Evolutionary conservation across 1,140 invertebrate genomes (phyloP), one percentile per base, ranked within the genome.

Genomic region (Homalodisca vitripennis): DNA sequence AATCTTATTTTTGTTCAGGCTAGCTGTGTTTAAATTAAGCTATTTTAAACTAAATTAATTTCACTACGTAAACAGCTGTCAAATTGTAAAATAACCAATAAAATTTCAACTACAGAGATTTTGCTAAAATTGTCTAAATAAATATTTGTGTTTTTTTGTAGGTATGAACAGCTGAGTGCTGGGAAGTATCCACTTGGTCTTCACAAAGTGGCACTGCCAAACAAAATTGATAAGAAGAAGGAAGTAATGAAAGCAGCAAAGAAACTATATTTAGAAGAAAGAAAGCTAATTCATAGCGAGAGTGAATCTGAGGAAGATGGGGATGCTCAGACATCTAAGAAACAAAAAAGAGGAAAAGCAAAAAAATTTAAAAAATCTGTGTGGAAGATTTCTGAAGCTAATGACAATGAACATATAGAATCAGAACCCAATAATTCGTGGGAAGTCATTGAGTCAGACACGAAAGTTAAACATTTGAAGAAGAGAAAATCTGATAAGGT

Each of bases 101-200:
- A n/a, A n/a, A n/a, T n/a, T n/a, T n/a, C n/a, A n/a, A n/a, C n/a
- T n/a, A n/a, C n/a, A n/a, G n/a, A n/a, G n/a, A n/a, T n/a, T n/a
- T n/a, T n/a, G n/a, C n/a, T n/a, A n/a, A n/a, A n/a, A n/a, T n/a
- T n/a, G n/a, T n/a, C n/a, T n/a, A n/a, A n/a, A n/a, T n/a, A n/a
- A n/a, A n/a, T n/a, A n/a, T n/a, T n/a, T n/a, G n/a, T n/a, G n/a
- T n/a, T n/a, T n/a, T n/a, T n/a, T n/a, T 76, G n/a, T 30, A 86
- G 85, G 72, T 88, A 85, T 73, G 74, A 78, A 63, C 82, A 84
- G 71, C 77, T 88, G 20, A 77, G 82, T 1, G 69, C 79, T 47
- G 88, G 87, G 20, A 78, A 81, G 46, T 90, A 88, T 79, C 88
- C 88, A 3, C 70, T 90, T 6, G 87, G 86, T 10, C 74, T 88